Evolutionary conservation across 92 coral and sea anemone genomes (phyloP).

Genomic region (Porites rus): DNA sequence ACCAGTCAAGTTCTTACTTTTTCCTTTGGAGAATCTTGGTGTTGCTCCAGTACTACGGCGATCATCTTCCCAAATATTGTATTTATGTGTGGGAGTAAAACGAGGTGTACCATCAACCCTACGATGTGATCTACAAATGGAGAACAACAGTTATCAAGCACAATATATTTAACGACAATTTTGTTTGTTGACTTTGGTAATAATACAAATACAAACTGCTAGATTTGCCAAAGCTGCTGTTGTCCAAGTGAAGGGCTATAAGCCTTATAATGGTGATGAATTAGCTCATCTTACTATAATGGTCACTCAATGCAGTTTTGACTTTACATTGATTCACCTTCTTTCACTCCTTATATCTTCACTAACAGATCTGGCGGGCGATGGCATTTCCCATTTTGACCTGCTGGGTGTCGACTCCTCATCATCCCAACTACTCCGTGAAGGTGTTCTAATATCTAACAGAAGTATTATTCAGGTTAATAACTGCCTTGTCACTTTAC

Average conservation of each 20-base stretch:
- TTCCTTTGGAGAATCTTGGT: conserved; percentile 94
- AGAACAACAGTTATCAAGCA: not conserved
- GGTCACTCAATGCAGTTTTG: no score
- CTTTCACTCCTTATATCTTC: conserved; percentile 85
- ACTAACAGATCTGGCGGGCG: conserved; percentile 90
- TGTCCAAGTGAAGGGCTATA: no score
- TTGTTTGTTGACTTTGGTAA: no score
- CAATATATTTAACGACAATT: not conserved
- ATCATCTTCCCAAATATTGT: conserved; percentile 96
- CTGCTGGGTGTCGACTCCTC: conserved; percentile 82
- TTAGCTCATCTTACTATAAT: no score
- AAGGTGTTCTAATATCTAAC: conserved; percentile 94
- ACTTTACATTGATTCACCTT: conserved; percentile 34
- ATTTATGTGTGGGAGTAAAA: conserved; percentile 96
- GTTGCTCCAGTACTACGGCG: conserved; percentile 87
- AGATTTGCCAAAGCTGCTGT: no score
- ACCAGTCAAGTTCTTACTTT: conserved; percentile 57
- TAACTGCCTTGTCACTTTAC: no score
- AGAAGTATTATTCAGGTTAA: not conserved
- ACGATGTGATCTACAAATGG: conserved; percentile 39
- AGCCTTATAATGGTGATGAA: no score
- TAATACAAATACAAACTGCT: no score
- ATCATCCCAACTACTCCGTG: conserved; percentile 96
- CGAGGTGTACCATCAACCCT: conserved; percentile 89
- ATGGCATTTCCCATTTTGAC: conserved; percentile 94